Evolutionary conservation across 2,113 vertebrate species (phyloP).

Genomic region (Rostratula benghalensis): DNA sequence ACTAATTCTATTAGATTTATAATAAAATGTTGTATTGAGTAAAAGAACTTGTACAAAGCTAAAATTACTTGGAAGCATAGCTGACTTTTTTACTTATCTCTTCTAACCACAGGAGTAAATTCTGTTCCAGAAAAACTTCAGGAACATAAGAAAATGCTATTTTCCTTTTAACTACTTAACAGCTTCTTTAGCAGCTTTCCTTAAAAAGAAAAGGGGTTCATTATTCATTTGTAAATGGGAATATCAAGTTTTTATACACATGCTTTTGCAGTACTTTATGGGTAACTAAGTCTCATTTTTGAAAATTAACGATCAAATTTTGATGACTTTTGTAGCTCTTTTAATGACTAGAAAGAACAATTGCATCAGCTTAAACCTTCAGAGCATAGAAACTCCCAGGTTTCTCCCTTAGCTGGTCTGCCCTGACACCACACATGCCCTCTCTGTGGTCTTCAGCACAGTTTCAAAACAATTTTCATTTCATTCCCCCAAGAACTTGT

Average conservation of each 20-base stretch:
- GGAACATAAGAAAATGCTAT: neutral
- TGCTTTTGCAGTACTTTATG: neutral
- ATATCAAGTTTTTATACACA: neutral
- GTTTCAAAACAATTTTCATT: neutral
- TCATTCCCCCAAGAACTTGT: neutral
- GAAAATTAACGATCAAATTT: neutral
- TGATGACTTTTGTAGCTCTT: neutral
- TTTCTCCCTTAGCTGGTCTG: neutral
- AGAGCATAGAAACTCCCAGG: neutral
- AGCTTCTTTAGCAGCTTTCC: neutral
- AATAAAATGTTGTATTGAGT: neutral
- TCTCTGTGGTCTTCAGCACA: neutral
- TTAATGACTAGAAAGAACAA: neutral
- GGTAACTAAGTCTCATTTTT: neutral
- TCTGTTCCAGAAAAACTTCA: neutral
- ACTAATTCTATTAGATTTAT: slow-evolving; percentile 1
- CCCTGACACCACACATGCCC: neutral
- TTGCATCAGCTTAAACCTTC: neutral
- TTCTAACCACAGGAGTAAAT: slow-evolving; percentile 7
- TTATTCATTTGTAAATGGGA: neutral
- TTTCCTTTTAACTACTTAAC: neutral
- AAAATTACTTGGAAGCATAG: neutral
- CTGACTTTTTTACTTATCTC: neutral
- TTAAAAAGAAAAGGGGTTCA: neutral
- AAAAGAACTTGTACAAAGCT: neutral